Conservation (phyloP, 2,113 vertebrate species). For the Cephalopterus ornatus region DNA sequence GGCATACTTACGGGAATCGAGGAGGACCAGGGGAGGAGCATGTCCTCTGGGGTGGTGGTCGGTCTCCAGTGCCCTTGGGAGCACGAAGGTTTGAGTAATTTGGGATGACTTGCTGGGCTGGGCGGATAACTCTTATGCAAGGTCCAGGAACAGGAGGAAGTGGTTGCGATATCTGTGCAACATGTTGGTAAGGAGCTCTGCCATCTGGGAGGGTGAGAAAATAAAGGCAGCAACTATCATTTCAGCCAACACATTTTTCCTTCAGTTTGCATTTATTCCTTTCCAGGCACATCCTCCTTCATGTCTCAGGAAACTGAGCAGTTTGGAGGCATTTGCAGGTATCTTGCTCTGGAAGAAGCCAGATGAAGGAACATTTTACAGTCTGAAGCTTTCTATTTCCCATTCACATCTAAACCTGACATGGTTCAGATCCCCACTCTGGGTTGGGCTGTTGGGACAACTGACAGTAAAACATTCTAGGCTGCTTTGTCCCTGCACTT, state of each 20-base stretch:
- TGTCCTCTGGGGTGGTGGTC: neutral
- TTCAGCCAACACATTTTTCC: neutral
- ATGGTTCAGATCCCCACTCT: neutral
- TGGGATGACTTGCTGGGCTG: conserved; percentile 40
- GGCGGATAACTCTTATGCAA: conserved; percentile 32
- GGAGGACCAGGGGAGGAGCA: conserved; percentile 37
- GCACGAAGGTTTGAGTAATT: conserved; percentile 45
- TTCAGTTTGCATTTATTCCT: neutral
- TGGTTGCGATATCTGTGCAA: neutral
- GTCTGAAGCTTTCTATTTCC: neutral
- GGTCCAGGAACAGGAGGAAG: conserved; percentile 39
- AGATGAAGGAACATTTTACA: neutral
- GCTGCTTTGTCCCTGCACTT: neutral
- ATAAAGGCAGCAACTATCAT: conserved; percentile 5
- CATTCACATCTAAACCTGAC: neutral
- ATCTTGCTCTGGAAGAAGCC: neutral
- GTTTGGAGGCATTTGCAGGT: neutral
- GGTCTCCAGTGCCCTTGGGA: conserved; percentile 9
- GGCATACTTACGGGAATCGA: conserved; percentile 50
- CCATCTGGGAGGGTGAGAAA: conserved; percentile 57
- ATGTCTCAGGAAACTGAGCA: neutral
- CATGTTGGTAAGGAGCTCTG: conserved; percentile 32
- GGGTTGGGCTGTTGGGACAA: neutral
- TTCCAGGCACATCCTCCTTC: neutral
- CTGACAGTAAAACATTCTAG: neutral